These are phyloP conservation scores for Cariama cristata DNA, from an alignment of 2,113 vertebrate genomes.

Conservation along the genomic window DNA sequence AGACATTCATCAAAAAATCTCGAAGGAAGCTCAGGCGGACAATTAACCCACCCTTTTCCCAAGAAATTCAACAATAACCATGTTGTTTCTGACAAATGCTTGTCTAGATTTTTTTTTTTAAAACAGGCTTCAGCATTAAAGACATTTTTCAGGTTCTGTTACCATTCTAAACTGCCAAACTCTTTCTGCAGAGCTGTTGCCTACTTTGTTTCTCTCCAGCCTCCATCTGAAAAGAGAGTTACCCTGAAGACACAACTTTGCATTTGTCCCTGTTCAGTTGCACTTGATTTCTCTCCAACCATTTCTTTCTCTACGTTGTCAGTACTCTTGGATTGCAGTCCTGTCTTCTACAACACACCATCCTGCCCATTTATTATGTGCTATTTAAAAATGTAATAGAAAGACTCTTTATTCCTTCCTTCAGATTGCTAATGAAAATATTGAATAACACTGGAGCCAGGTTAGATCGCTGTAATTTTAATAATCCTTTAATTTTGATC, in stretches of 20 bases:
- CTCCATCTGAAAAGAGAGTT: not conserved
- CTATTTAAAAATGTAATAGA: not conserved
- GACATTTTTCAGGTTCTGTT: not conserved
- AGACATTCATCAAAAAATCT: not conserved
- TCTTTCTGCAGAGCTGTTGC: not conserved
- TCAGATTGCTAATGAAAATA: not conserved
- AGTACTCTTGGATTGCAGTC: not conserved
- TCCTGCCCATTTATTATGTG: too few species aligned
- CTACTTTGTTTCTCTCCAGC: not conserved
- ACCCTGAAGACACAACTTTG: not conserved
- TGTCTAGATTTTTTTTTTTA: not conserved
- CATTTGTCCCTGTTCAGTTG: not conserved
- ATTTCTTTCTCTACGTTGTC: not conserved
- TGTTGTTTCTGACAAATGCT: rapidly evolving
- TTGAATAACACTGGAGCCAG: not conserved
- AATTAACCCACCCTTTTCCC: not conserved
- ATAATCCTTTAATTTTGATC: not conserved
- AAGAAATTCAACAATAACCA: not conserved
- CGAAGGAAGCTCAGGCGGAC: not conserved
- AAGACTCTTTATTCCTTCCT: not conserved
- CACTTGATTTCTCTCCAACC: not conserved
- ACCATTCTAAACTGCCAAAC: not conserved
- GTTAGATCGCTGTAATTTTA: not conserved
- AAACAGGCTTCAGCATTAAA: not conserved
- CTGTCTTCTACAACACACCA: not conserved